Evolutionary conservation across 2,888 invertebrate species (phyloP), one percentile per base, ranked within the genome.

Genomic region (Drosophila differens): DNA sequence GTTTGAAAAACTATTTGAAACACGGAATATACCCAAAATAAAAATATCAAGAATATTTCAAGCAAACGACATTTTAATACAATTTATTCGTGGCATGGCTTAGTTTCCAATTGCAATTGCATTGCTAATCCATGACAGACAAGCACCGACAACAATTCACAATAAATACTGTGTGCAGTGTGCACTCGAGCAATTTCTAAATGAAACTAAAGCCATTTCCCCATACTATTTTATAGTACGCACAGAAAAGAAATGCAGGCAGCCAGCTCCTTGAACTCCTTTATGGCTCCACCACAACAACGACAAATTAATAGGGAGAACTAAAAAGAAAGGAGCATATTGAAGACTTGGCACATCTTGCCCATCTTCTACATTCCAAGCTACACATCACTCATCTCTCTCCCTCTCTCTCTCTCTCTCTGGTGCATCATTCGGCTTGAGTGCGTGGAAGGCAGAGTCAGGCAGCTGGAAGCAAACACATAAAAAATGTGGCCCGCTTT

Each of bases 201-300:
- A 78, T 74, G 66, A 72, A 78, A 71, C 54, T 54, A 67, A 64
- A 74, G 78, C 69, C 60, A 75, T 72, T 82, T 71, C 63, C 49
- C 54, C 33, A 30, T 41, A 35, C n/a, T 49, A 28, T 47, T 80
- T 74, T 64, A 61, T 79, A 76, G 74, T 74, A 70, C 63, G 64
- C 75, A 79, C 64, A 70, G 74, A 73, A 82, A 84, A 60, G 41
- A 28, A 61, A 47, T 67, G n/a, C 57, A 41, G 35, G n/a, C 59
- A 55, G 35, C 33, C 65, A 76, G 61, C 74, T 85, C 67, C 85
- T 85, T 79, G 81, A 83, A 81, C 81, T 47, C 25, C 28, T 81
- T 79, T 85, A 79, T 66, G 76, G 65, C 33, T 51, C 37, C 52
- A 73, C 69, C 66, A 70, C 64, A 67, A 55, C 25, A 58, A 44